Conservation (phyloP, 2,113 vertebrate species). For the Tamias sibiricus region DNA sequence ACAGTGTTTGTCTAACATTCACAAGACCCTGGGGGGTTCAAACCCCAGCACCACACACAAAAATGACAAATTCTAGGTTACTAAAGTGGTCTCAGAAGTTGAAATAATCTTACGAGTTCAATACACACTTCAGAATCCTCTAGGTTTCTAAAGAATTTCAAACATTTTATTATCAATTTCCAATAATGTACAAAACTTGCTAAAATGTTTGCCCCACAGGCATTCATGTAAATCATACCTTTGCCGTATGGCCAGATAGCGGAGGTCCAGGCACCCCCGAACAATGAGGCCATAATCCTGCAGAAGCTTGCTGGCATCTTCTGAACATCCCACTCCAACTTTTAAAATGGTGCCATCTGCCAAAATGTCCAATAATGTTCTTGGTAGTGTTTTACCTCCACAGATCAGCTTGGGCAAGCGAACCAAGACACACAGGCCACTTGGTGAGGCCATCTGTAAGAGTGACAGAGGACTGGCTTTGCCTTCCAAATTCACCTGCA, state of each 20-base stretch:
- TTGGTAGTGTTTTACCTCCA: constrained; percentile 87
- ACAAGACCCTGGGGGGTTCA: too few species aligned
- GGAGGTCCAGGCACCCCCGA: constrained; percentile 92
- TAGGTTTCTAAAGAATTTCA: background rate
- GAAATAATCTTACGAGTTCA: constrained; percentile 15
- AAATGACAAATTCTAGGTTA: background rate
- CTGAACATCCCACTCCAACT: constrained; percentile 96
- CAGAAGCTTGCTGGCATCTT: constrained; percentile 93
- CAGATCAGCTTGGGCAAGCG: constrained; percentile 89
- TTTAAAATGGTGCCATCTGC: constrained; percentile 91
- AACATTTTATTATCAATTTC: background rate
- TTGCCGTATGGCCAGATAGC: constrained; percentile 92
- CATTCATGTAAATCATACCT: constrained; percentile 84
- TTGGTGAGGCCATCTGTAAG: constrained; percentile 93
- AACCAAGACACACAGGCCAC: constrained; percentile 93
- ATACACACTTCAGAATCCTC: background rate
- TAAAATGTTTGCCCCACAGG: background rate
- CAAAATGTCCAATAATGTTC: constrained; percentile 90
- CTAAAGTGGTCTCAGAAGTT: constrained; percentile 28
- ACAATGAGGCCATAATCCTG: constrained; percentile 92
- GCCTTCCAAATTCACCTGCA: constrained; percentile 93
- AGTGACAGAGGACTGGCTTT: constrained; percentile 91
- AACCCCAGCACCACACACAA: too few species aligned
- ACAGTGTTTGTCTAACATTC: too few species aligned
- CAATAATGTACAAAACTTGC: background rate